Evolutionary conservation across 1,140 invertebrate species (phyloP), one percentile per base, ranked within the genome.

Genomic region (Ceratitis capitata): DNA sequence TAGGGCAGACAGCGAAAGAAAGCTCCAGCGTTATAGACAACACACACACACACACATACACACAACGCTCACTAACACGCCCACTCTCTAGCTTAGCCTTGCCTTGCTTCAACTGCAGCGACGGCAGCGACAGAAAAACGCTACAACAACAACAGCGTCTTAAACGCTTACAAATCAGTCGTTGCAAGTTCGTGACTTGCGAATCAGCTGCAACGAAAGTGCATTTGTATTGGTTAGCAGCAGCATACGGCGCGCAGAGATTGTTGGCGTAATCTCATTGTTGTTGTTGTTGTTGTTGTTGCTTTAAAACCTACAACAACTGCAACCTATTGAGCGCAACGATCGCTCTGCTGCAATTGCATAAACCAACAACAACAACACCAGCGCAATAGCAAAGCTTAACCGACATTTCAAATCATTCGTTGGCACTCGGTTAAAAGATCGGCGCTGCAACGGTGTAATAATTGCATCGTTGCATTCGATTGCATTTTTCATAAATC

Each of bases 161-260:
- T 42, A 39, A n/a, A 26, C 82, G 42, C 49, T n/a, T n/a, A 82
- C 16, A 32, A 69, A 69, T 69, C 32, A 69, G 29, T 69, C 61
- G 61, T 64, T 64, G 61, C 61, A 69, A 69, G 61, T 39, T 69
- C 61, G 61, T 39, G 61, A 69, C 32, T 69, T 69, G 32, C n/a
- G n/a, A n/a, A n/a, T n/a, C n/a, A 32, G 9, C 26, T 61, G 26
- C 58, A 32, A 29, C 29, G 26, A 12, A 61, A 58, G 23, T 32
- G 10, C 12, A 29, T 56, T 56, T n/a, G 51, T 56, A 9, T 56
- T 56, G 51, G 51, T 56, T n/a, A n/a, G n/a, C n/a, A n/a, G 51
- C 51, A 53, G 1, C 51, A n/a, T 53, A 23, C 51, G 39, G 3
- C 61, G 16, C 29, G 14, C 6, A 69, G 14, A 69, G 1, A 69